Base-by-base conservation (phyloP, 2,113 vertebrate species). In the Gavialis gangeticus region DNA sequence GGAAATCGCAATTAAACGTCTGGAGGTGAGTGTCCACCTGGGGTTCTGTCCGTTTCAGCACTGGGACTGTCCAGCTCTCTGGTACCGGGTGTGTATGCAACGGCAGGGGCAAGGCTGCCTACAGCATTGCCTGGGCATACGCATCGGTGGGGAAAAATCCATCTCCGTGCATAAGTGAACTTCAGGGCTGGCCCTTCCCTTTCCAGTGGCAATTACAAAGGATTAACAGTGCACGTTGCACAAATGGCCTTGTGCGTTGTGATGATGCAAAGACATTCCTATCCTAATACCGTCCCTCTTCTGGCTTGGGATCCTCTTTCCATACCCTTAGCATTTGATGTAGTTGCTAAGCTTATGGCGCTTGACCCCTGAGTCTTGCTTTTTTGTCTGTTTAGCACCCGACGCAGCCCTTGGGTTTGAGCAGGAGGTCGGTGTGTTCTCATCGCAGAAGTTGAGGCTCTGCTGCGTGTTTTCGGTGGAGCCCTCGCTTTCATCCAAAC, bases 361-460 rank as follows among this genome's bases (percentile, higher is more conserved):
- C 27, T 28, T 55, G 54, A 5, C 14, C 55, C 14, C 55, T 58
- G 17, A 28, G 2, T 15, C 67, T 4, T 2, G 0, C 27, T 37
- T 79, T 81, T 77, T 28, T 80, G 2, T 0, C 67, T 79, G 46
- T 55, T 2, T 0, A 0, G 25, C 28, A 87, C 69, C 8, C 0
- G 69, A 69, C 13, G 15, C 22, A 14, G 37, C 21, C 59, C 66
- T 22, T 90, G 60, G n/a, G 6, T 83, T 27, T 27, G 25, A 1
- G 2, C 6, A 4, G 34, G 55, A 3, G 7, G 3, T 54, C 1
- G 0, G 12, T 3, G 1, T 28, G 76, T 85, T 55, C 57, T 16
- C 63, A 4, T 10, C 71, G 8, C n/a, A 57, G 59, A 55, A 11
- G 22, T 3, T 3, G 0, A 0, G 78, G 25, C 22, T 37, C 30